Percentiles rank a stretch among this genome's conserved stretches.
These are phyloP conservation scores for Martes martes DNA, from an alignment of 2,113 vertebrate genomes.

Conservation along the genomic window DNA sequence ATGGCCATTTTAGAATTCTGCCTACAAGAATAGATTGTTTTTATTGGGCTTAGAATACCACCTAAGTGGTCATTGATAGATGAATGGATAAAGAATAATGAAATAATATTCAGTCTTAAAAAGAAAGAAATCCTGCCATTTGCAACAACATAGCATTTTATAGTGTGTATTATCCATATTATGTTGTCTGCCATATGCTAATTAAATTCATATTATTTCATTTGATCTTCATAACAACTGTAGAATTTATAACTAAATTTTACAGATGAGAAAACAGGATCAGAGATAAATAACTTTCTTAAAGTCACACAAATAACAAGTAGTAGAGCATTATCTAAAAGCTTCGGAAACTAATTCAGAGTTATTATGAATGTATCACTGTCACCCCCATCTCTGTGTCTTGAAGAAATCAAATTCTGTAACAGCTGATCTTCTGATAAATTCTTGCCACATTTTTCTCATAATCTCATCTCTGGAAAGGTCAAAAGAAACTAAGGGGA, in stretches of 20 bases:
- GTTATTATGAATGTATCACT: not conserved
- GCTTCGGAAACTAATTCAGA: not conserved
- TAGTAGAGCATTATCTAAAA: not conserved
- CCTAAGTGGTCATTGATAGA: not conserved
- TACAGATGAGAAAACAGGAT: not conserved
- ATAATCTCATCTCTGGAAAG: conserved; percentile 27
- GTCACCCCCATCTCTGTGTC: not conserved
- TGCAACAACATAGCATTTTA: not conserved
- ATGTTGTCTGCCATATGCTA: not conserved
- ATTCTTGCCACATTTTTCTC: conserved; percentile 13
- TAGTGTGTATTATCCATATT: not conserved
- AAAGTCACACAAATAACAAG: not conserved
- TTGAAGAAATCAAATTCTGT: not conserved
- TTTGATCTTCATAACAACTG: not conserved
- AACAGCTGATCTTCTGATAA: not conserved
- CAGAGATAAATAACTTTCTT: not conserved
- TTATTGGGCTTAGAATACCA: not conserved
- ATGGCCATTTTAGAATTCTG: not conserved
- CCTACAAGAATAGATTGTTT: not conserved
- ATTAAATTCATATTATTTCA: not conserved
- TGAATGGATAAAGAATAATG: not conserved
- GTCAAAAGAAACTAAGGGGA: conserved; percentile 3
- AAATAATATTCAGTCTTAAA: not conserved
- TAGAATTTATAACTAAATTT: not conserved
- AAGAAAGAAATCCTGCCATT: not conserved